These are phyloP conservation scores for Drosophila pruinosa DNA, from an alignment of 1,140 invertebrate genomes.

Conservation along the genomic window DNA sequence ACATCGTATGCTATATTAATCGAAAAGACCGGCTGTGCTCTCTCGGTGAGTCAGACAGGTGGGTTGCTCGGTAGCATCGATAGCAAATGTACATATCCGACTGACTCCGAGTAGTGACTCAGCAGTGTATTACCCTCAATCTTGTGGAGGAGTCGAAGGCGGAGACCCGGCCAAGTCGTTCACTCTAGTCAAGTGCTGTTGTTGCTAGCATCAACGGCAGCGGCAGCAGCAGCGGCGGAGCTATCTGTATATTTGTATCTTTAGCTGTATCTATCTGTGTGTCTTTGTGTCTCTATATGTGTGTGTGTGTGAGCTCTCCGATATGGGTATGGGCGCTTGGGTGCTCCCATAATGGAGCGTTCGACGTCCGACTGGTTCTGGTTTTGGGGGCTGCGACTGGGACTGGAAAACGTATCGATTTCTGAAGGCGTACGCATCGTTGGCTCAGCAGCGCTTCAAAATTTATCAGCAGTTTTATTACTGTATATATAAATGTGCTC, in stretches of 20 bases:
- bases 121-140: slow-evolving; percentile 41
- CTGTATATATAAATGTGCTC: background rate
- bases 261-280: slow-evolving; percentile 18
- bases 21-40: slow-evolving; percentile 49
- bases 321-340: slow-evolving; percentile 59
- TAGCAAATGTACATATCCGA: background rate
- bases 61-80: slow-evolving; percentile 26
- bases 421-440: slow-evolving; percentile 62
- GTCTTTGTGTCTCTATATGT: background rate
- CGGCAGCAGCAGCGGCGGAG: slow-evolving; percentile 12
- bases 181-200: slow-evolving; percentile 49
- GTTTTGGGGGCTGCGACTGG: slow-evolving; percentile 55
- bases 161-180: slow-evolving; percentile 40
- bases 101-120: slow-evolving; percentile 41
- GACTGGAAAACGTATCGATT: slow-evolving; percentile 61
- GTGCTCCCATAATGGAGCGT: slow-evolving; percentile 50
- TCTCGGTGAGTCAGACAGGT: slow-evolving; percentile 61
- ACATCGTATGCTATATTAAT: slow-evolving; percentile 36
- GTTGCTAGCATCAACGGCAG: slow-evolving; percentile 31
- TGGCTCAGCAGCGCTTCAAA: slow-evolving; percentile 46
- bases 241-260: slow-evolving; percentile 34
- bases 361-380: slow-evolving; percentile 51
- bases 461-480: slow-evolving; percentile 44
- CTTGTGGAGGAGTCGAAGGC: slow-evolving; percentile 19
- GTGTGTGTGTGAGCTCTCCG: slow-evolving; percentile 20